Evolutionary conservation across 2,888 invertebrate species (phyloP).

Genomic region (Julus scanicus): DNA sequence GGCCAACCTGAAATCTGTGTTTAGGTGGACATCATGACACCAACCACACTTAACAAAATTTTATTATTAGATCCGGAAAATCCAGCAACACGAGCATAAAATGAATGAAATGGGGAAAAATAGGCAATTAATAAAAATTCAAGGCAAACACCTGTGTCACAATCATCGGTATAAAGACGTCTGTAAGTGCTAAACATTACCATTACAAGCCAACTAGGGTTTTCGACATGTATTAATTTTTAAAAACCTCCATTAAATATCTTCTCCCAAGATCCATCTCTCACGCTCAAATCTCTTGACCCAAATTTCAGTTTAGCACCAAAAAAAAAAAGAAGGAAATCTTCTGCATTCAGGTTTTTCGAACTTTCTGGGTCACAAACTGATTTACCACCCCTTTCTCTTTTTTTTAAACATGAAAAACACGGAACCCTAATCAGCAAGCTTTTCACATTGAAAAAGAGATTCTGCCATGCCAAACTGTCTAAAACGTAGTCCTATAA

Average conservation of each 20-base stretch:
- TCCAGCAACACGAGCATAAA: neutral
- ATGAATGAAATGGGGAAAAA: neutral
- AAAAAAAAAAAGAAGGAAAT: neutral
- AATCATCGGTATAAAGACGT: neutral
- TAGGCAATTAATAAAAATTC: neutral
- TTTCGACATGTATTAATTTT: neutral
- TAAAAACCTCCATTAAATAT: neutral
- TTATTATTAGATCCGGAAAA: neutral
- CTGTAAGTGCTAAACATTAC: neutral
- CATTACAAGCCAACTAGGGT: neutral
- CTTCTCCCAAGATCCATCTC: neutral
- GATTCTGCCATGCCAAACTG: neutral
- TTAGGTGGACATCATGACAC: neutral
- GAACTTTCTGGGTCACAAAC: constrained; percentile 19
- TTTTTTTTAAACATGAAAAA: neutral
- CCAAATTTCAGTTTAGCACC: neutral
- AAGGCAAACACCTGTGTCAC: constrained; percentile 14
- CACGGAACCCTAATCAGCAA: neutral
- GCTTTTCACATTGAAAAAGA: neutral
- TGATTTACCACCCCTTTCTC: constrained; percentile 17
- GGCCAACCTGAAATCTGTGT: neutral
- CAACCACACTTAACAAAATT: neutral
- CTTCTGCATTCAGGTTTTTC: neutral
- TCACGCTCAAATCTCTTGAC: neutral
- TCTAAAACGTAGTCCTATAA: neutral